Evolutionary conservation across 2,888 invertebrate genomes (phyloP), one percentile per base, ranked within the genome.

Genomic region (Epistrophe grossulariae): DNA sequence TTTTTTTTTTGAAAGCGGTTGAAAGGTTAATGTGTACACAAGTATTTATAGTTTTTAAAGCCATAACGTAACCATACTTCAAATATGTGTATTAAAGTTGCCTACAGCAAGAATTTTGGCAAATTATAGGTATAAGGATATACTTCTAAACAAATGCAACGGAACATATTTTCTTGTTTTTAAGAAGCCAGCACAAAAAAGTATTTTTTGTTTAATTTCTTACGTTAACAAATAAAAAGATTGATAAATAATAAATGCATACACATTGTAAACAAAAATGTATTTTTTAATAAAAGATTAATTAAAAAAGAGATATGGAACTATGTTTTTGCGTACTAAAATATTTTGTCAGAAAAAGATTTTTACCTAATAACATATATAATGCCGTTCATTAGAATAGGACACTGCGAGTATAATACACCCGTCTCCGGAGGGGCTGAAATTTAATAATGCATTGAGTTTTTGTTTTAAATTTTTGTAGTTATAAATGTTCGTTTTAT

Each of bases 301-400:
- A 24, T 62, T 24, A 84, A 62, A 84, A 81, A 57, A 19, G 35
- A 82, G 57, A 55, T 64, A 70, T 68, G 45, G 60, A 73, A 66
- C 38, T 62, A 73, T 77, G 74, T 81, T 74, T 82, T 88, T 82
- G 68, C 76, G 48, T 78, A 55, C 80, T 82, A 84, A 72, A 73
- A 66, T 68, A 81, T 72, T 83, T 84, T 68, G 77, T 73, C 80
- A 82, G 66, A 60, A 77, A 71, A 74, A 72, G 66, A 62, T 89
- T 90, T 90, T 91, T 92, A 92, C 92, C 92, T 92, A 92, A 93
- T 93, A 90, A 93, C 91, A 91, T 92, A 92, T 91, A 93, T 91
- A 89, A 92, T 92, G 91, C 92, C 92, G 90, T 92, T 92, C 91
- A 93, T 91, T 91, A 92, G 91, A 91, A 93, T 91, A 89, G 93